These are phyloP conservation scores for Drosophila kikkawai DNA, from an alignment of 1,140 invertebrate genomes.

Conservation along the genomic window DNA sequence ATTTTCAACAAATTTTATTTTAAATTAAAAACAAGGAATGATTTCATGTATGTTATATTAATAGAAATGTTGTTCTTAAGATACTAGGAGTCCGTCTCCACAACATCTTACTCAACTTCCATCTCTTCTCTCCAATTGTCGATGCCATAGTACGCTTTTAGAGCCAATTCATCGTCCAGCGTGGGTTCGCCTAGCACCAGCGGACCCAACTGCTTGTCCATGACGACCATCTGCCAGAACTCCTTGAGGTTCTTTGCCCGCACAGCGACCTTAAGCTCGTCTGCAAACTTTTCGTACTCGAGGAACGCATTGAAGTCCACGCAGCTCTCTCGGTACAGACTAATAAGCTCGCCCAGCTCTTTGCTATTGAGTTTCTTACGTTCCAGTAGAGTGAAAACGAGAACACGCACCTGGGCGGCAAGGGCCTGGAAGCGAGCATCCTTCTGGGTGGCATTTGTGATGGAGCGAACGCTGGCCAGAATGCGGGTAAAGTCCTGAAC, in stretches of 20 bases:
- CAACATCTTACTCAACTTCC: background rate
- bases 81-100: background rate
- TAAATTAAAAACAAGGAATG: background rate
- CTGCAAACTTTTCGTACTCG: slow-evolving; percentile 73
- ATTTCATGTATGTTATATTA: too few species aligned
- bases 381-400: slow-evolving; percentile 60
- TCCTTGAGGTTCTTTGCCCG: slow-evolving; percentile 25
- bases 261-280: slow-evolving; percentile 48
- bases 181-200: slow-evolving; percentile 64
- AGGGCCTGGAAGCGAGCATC: slow-evolving; percentile 61
- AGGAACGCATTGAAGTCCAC: slow-evolving; percentile 62
- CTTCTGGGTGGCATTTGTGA: slow-evolving; percentile 53
- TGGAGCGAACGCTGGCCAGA: slow-evolving; percentile 39
- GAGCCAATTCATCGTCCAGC: slow-evolving; percentile 60
- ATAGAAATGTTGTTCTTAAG: background rate
- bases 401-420: slow-evolving; percentile 67
- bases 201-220: slow-evolving; percentile 64
- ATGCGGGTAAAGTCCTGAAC: slow-evolving; percentile 60
- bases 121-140: slow-evolving; percentile 13
- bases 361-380: slow-evolving; percentile 50
- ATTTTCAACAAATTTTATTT: background rate
- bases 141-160: slow-evolving; percentile 55
- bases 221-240: slow-evolving; percentile 67
- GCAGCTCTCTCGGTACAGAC: slow-evolving; percentile 58
- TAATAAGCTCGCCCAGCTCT: slow-evolving; percentile 54